These are phyloP conservation scores for Diachasma alloeum DNA, from an alignment of 1,140 invertebrate genomes.

Conservation along the genomic window DNA sequence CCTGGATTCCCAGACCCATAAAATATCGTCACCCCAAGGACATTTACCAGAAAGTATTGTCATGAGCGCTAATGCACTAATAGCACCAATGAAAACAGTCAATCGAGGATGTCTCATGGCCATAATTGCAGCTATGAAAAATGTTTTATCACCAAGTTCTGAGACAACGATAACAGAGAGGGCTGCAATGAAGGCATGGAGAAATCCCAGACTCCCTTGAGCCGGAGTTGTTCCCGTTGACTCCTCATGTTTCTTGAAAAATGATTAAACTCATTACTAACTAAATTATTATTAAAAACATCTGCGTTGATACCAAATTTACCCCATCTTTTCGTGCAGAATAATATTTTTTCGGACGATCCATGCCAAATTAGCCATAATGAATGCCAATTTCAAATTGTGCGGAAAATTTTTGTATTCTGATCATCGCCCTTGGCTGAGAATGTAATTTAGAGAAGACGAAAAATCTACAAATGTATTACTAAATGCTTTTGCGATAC, in stretches of 20 bases:
- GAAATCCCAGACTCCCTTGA: conserved; percentile 74
- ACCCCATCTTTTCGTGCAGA: too few relatives aligned
- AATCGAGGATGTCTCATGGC: conserved; percentile 96
- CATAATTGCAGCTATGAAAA: conserved; percentile 99
- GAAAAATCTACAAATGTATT: too few relatives aligned
- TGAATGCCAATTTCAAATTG: too few relatives aligned
- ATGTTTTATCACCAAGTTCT: conserved; percentile 99
- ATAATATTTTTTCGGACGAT: too few relatives aligned
- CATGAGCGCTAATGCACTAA: conserved; percentile 92
- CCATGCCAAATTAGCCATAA: too few relatives aligned
- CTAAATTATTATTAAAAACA: too few relatives aligned
- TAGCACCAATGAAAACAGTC: conserved; percentile 93
- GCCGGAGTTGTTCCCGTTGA: conserved; percentile 20
- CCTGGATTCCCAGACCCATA: background rate
- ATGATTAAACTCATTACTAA: background rate
- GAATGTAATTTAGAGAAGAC: too few relatives aligned
- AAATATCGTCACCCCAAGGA: background rate
- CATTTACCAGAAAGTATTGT: conserved; percentile 87
- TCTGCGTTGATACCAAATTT: too few relatives aligned
- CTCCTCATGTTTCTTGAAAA: conserved; percentile 37
- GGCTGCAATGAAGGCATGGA: conserved; percentile 94
- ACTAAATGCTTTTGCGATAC: too few relatives aligned
- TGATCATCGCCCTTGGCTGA: too few relatives aligned
- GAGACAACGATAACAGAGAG: conserved; percentile 97
- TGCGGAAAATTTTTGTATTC: too few relatives aligned